Evolutionary conservation across 2,888 invertebrate genomes (phyloP).

Genomic region (Drosophila koepferae): DNA sequence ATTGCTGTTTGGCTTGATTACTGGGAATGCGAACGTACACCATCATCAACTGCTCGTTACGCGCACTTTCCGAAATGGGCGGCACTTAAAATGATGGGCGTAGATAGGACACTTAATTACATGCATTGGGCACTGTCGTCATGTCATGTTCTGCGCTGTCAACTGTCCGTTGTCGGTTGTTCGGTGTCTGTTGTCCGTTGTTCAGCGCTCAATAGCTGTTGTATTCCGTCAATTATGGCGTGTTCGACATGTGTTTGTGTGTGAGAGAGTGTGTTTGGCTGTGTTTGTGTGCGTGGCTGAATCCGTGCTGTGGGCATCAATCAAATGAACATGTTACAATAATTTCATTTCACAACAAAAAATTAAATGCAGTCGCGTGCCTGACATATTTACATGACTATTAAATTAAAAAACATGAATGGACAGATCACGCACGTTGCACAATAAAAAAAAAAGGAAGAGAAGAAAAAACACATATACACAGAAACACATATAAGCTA

Average conservation of each 20-base stretch:
- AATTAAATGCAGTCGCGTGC: constrained; percentile 77
- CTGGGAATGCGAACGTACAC: constrained; percentile 7
- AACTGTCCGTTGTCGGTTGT: constrained; percentile 6
- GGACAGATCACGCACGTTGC: constrained; percentile 35
- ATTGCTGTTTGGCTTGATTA: constrained; percentile 36
- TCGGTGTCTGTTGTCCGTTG: background rate
- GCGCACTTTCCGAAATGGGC: constrained; percentile 36
- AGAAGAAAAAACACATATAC: background rate
- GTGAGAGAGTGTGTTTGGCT: constrained; percentile 3
- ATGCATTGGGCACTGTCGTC: constrained; percentile 43
- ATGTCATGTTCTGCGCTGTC: constrained; percentile 42
- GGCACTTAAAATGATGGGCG: constrained; percentile 67
- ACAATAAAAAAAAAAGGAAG: constrained; percentile 8
- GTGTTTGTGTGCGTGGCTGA: background rate
- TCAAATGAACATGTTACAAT: constrained; percentile 71
- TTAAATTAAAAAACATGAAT: constrained; percentile 80
- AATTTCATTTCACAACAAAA: constrained; percentile 66
- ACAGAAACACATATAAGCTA: constrained; percentile 26
- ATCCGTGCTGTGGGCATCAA: constrained; percentile 62
- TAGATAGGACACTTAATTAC: constrained; percentile 70
- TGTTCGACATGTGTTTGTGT: constrained; percentile 55
- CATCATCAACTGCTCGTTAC: constrained; percentile 44
- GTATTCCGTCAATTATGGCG: constrained; percentile 70
- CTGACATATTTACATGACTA: constrained; percentile 71
- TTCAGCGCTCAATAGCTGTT: constrained; percentile 20